A percentile compares a stretch with the other conserved stretches of the same genome.
Conservation (phyloP, 2,113 vertebrate genomes). For the Sialia sialis region DNA sequence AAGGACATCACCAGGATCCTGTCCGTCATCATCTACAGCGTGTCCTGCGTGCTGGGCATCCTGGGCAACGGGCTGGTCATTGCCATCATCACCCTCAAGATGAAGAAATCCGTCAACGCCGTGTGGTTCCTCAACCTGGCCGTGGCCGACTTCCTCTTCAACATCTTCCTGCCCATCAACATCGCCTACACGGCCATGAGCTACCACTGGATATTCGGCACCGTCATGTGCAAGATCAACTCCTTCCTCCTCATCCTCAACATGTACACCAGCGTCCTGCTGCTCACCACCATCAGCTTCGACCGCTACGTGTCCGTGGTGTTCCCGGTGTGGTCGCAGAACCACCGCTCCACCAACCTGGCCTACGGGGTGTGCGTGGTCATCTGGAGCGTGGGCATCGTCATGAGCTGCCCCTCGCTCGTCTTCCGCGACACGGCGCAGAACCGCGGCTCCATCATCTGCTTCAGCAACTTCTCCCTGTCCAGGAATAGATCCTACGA, state of each 20-base stretch:
- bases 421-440: conserved; percentile 76
- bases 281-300: conserved; percentile 87
- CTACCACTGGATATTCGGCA: conserved; percentile 87
- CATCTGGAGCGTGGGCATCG: conserved; percentile 77
- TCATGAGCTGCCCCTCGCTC: conserved; percentile 78
- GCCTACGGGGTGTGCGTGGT: conserved; percentile 69
- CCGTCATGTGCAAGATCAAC: conserved; percentile 85
- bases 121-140: conserved; percentile 94
- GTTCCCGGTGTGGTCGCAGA: conserved; percentile 92
- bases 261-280: conserved; percentile 94
- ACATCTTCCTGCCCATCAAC: conserved; percentile 83
- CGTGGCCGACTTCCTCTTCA: conserved; percentile 89
- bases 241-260: conserved; percentile 85
- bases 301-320: conserved; percentile 89
- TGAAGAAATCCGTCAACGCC: conserved; percentile 88
- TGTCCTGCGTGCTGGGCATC: conserved; percentile 85
- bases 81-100: conserved; percentile 82
- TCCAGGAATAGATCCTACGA: not conserved
- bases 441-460: conserved; percentile 31
- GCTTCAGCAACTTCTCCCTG: conserved; percentile 81
- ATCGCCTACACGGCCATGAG: conserved; percentile 73
- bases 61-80: conserved; percentile 89
- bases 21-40: conserved; percentile 67
- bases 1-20: conserved; percentile 36
- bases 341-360: conserved; percentile 80